Conservation (phyloP, 2,113 vertebrate species). For the Picathartes gymnocephalus region DNA sequence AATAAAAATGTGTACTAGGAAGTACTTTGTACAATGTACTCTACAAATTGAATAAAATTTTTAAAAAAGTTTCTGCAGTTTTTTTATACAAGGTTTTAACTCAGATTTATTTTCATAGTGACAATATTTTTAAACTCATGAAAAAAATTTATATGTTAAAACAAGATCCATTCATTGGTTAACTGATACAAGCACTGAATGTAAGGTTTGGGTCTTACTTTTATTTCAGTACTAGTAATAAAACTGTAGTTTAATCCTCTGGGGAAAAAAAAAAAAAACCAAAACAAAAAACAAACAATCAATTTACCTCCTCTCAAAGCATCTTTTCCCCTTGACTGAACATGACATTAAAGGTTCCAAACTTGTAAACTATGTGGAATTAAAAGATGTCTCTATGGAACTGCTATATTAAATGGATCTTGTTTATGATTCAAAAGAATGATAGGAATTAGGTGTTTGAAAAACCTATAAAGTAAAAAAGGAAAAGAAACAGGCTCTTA, state of each 20-base stretch:
- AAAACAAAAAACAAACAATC: neutral
- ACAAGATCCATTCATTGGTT: neutral
- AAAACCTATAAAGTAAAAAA: neutral
- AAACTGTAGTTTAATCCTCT: neutral
- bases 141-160: neutral
- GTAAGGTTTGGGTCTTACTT: neutral
- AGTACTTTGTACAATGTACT: neutral
- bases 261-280: neutral
- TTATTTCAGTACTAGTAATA: neutral
- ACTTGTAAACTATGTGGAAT: conserved; percentile 7
- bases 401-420: neutral
- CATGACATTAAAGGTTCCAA: conserved; percentile 26
- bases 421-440: neutral
- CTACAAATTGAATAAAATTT: neutral
- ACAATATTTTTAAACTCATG: neutral
- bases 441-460: neutral
- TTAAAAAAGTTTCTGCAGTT: neutral
- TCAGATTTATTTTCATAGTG: neutral
- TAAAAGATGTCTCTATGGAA: neutral
- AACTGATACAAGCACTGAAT: neutral
- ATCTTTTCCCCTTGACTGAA: neutral
- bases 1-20: neutral
- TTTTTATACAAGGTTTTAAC: neutral
- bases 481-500: neutral
- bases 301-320: neutral